These are phyloP conservation scores for Heliocidaris erythrogramma DNA, from an alignment of 35 echinoderm and acorn worm species.

Conservation along the genomic window DNA sequence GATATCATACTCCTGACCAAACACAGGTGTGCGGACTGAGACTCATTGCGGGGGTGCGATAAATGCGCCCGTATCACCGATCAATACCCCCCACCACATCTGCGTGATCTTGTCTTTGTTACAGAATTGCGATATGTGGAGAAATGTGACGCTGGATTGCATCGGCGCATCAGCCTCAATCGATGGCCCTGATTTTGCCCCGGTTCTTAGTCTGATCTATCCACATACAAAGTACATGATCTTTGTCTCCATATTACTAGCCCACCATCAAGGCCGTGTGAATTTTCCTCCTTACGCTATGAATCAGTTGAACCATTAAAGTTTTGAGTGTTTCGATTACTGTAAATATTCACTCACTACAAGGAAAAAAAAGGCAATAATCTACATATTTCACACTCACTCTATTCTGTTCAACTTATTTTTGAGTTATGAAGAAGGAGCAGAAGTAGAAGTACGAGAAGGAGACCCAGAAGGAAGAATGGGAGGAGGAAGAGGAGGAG, in stretches of 20 bases:
- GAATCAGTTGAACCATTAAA: too few relatives aligned
- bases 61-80: neutral
- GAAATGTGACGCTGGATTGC: neutral
- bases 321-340: too few relatives aligned
- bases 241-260: neutral
- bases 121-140: neutral
- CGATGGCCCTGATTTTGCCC: neutral
- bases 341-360: too few relatives aligned
- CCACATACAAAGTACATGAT: neutral
- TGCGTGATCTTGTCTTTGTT: conserved; percentile 10
- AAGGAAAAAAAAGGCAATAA: too few relatives aligned
- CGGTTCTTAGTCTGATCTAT: neutral
- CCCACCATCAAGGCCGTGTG: neutral
- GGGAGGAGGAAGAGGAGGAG: too few relatives aligned
- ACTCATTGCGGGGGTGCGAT: conserved; percentile 5
- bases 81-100: neutral
- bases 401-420: too few relatives aligned
- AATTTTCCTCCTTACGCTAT: too few relatives aligned
- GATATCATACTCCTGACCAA: neutral
- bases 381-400: too few relatives aligned
- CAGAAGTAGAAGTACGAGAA: too few relatives aligned
- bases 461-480: too few relatives aligned
- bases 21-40: neutral
- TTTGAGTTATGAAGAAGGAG: too few relatives aligned
- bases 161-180: neutral